Percentiles rank a stretch among this genome's conserved stretches.
phyloP scores from a whole-genome alignment of 2,888 invertebrate genomes.

The Caenorhabditis zanzibari region DNA sequence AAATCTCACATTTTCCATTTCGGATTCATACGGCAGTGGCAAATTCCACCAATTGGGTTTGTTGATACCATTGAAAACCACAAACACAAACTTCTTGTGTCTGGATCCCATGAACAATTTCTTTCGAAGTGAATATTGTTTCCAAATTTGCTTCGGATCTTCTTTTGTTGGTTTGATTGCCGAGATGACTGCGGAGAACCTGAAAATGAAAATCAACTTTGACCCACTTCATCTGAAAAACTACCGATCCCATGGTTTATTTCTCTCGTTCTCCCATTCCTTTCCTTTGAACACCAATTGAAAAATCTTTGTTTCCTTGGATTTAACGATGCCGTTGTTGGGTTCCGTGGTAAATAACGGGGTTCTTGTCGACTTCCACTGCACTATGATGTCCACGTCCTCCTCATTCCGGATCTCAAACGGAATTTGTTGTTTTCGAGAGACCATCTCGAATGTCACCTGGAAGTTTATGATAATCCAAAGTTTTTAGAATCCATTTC shows the following conservation, averaged over 20 bases:
- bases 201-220: background rate
- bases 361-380: background rate
- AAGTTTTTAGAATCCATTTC: background rate
- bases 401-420: background rate
- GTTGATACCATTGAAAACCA: background rate
- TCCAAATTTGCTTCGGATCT: background rate
- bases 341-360: background rate
- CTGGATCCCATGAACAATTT: background rate
- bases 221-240: too few species aligned
- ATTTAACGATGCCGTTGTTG: background rate
- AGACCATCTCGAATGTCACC: background rate
- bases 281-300: background rate
- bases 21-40: background rate
- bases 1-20: background rate
- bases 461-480: background rate
- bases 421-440: background rate
- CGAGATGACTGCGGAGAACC: slow-evolving; percentile 1
- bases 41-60: background rate
- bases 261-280: background rate
- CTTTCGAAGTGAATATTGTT: too few species aligned
- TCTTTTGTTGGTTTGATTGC: background rate
- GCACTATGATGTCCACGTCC: background rate
- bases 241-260: too few species aligned
- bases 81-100: slow-evolving; percentile 5
- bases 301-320: background rate